Evolutionary conservation across 2,113 vertebrate species (phyloP), one percentile per base, ranked within the genome.

Genomic region (Centropus unirufus): DNA sequence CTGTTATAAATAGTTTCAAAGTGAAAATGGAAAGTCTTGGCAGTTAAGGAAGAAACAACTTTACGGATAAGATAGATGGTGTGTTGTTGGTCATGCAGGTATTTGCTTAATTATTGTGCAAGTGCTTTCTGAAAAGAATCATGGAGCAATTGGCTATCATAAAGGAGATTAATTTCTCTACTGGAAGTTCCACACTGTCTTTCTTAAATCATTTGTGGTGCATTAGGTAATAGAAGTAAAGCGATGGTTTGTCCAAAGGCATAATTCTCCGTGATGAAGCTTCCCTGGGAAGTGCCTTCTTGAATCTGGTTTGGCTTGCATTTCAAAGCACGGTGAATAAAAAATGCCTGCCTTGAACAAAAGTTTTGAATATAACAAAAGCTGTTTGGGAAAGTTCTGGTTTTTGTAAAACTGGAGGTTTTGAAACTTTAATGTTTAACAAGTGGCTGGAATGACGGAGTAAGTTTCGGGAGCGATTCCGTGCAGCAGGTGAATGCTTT

Each of bases 201-300:
- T 14, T 74, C 62, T 64, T 69, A 76, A 83, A 94, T 92, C 82
- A 74, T 54, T 46, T 36, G 76, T 52, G 72, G 49, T 66, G 73
- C 82, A 74, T 94, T 79, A 90, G 83, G 79, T 88, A 88, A 78
- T 59, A 77, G 73, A 63, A 63, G 47, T 40, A 44, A 90, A 80
- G 44, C 1, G 0, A 15, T 1, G 0, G 32, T 75, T 75, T 89
- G 51, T 79, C 34, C 75, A 54, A 83, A 80, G 36, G 42, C 62
- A 7, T 72, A 54, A 72, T 87, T 93, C 82, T 89, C 61, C 57
- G 72, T 89, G 85, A 66, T 70, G 57, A 75, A 67, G 19, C 40
- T 75, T 74, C 80, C 20, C 61, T 19, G 36, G 42, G 78, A 86
- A 89, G 55, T 82, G 58, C 40, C 58, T 69, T 32, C 62, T 70